phyloP scores from a whole-genome alignment of 92 coral and sea anemone genomes.

The Zoanthus solanderi region DNA sequence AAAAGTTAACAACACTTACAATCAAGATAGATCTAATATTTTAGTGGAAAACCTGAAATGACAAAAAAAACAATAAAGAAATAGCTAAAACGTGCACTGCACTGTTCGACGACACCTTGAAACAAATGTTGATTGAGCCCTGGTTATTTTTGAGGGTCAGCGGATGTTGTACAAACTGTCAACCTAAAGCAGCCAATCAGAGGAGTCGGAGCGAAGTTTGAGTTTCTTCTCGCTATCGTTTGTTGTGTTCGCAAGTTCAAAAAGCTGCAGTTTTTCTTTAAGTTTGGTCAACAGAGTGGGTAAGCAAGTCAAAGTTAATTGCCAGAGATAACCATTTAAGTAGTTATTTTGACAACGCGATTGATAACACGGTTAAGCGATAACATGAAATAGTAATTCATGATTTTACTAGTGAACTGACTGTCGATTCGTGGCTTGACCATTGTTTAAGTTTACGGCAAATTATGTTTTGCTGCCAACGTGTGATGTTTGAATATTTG shows the following conservation, averaged over 20 bases:
- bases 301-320: background rate
- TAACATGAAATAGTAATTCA: background rate
- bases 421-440: background rate
- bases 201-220: constrained; percentile 79
- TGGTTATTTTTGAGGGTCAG: background rate
- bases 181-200: constrained; percentile 72
- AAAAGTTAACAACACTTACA: no score
- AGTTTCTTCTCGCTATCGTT: constrained; percentile 53
- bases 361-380: no score
- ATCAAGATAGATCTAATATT: no score
- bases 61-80: no score
- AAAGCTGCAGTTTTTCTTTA: constrained; percentile 4
- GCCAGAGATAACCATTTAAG: background rate
- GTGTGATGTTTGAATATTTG: constrained; percentile 28
- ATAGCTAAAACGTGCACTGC: no score
- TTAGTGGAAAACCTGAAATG: no score
- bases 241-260: constrained; percentile 43
- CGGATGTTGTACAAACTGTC: constrained; percentile 19
- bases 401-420: background rate
- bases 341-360: background rate
- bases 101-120: no score
- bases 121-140: no score
- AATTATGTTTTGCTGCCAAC: background rate
- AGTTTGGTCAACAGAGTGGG: background rate
- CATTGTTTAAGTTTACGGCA: constrained; percentile 16